These are phyloP conservation scores for Tetramorium simillimum DNA, from an alignment of 1,140 invertebrate genomes.

Conservation along the genomic window DNA sequence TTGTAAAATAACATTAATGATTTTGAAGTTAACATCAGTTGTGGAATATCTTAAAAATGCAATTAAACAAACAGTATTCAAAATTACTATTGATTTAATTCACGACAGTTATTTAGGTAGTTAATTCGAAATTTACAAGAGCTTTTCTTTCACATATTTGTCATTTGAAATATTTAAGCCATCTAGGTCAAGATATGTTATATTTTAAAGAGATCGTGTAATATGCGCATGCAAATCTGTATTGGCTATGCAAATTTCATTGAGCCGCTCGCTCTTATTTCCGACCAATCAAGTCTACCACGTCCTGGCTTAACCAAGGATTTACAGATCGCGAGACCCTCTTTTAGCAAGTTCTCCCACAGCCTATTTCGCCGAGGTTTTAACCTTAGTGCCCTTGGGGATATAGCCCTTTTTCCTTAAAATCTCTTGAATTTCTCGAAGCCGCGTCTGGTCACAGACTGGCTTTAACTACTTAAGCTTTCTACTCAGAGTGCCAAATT, in stretches of 20 bases:
- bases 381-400: constrained; percentile 25
- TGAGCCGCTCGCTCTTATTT: constrained; percentile 20
- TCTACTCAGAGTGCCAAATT: constrained; percentile 18
- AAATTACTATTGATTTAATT: background rate
- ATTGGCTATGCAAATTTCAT: constrained; percentile 49
- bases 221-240: constrained; percentile 47
- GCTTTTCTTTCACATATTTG: constrained; percentile 5
- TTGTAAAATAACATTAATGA: background rate
- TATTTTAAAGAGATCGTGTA: constrained; percentile 34
- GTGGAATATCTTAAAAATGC: background rate
- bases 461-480: constrained; percentile 35
- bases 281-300: constrained; percentile 39
- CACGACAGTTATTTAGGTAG: background rate
- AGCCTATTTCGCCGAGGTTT: constrained; percentile 43
- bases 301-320: constrained; percentile 38
- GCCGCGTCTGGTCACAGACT: background rate
- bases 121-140: constrained; percentile 5
- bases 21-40: background rate
- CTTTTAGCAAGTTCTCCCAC: constrained; percentile 39
- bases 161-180: constrained; percentile 25
- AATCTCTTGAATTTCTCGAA: constrained; percentile 38
- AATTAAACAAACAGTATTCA: background rate
- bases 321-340: constrained; percentile 50
- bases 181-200: background rate
- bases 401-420: constrained; percentile 38